A percentile compares a stretch with the other conserved stretches of the same genome.
These are phyloP conservation scores for Tapirus indicus DNA, from an alignment of 2,797 vertebrate species.

Conservation along the genomic window DNA sequence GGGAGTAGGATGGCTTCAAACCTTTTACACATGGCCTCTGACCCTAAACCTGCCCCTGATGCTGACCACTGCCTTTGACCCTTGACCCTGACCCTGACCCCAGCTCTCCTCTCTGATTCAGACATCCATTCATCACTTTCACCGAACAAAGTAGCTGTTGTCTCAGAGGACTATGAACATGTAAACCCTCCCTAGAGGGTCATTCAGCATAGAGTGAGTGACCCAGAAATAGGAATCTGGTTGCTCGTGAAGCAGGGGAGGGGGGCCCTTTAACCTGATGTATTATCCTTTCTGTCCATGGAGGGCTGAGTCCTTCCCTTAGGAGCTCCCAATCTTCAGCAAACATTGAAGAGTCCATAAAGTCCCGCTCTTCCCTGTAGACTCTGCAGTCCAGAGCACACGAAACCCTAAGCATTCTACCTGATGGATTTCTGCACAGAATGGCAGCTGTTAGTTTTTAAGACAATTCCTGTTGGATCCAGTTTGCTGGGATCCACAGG, in stretches of 20 bases:
- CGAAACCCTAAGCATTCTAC: accelerated
- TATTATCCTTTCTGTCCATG: neutral
- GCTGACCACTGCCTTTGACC: neutral
- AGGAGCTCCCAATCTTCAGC: neutral
- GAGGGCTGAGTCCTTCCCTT: neutral
- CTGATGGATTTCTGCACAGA: neutral
- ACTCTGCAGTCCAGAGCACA: neutral
- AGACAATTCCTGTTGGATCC: neutral
- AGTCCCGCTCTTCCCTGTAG: neutral
- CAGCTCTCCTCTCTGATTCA: neutral
- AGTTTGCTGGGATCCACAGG: neutral
- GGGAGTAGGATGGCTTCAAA: neutral
- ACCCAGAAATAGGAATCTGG: neutral
- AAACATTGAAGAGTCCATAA: neutral
- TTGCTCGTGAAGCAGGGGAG: neutral
- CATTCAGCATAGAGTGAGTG: neutral
- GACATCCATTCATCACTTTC: neutral
- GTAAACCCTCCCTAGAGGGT: neutral
- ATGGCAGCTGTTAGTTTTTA: neutral
- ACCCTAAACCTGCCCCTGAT: neutral
- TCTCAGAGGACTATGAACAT: neutral
- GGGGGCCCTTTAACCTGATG: neutral
- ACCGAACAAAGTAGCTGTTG: neutral
- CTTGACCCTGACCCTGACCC: neutral
- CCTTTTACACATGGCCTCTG: neutral